Percentiles rank a stretch among this genome's conserved stretches.
phyloP scores from a whole-genome alignment of 2,113 vertebrate genomes.

The Urocitellus parryii region DNA sequence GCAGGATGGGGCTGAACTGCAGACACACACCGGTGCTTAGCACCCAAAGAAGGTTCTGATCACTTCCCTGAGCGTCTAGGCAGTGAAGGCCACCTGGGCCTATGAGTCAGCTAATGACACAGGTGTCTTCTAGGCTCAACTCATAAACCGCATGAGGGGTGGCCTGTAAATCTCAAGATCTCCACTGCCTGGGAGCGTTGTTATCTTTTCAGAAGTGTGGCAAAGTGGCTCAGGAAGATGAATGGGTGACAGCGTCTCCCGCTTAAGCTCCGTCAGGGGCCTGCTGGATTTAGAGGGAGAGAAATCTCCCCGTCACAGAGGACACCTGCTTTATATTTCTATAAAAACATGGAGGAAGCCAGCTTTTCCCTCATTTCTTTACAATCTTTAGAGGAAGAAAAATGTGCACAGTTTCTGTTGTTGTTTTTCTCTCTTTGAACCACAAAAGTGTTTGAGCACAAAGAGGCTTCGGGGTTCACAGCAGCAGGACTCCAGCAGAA shows the following conservation, averaged over 20 bases:
- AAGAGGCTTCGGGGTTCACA: background rate
- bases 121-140: background rate
- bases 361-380: conserved; percentile 3
- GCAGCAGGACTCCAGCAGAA: background rate
- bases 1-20: rapidly evolving
- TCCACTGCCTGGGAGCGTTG: background rate
- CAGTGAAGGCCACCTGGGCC: too few species aligned
- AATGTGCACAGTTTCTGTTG: background rate
- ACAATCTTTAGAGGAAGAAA: conserved; percentile 55
- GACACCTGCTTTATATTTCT: conserved; percentile 62
- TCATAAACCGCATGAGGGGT: background rate
- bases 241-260: background rate
- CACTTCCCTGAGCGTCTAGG: too few species aligned
- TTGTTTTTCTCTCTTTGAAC: conserved; percentile 8
- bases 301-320: conserved; percentile 24
- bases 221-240: background rate
- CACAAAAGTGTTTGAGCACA: background rate
- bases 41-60: too few species aligned
- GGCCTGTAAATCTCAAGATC: background rate
- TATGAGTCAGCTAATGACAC: too few species aligned
- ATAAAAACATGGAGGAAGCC: conserved; percentile 44
- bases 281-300: conserved; percentile 37
- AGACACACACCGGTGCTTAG: rapidly evolving
- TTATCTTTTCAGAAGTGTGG: background rate
- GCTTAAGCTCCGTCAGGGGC: background rate